Base-by-base conservation (phyloP, 1,140 invertebrate species). In the Bombyx mori region DNA sequence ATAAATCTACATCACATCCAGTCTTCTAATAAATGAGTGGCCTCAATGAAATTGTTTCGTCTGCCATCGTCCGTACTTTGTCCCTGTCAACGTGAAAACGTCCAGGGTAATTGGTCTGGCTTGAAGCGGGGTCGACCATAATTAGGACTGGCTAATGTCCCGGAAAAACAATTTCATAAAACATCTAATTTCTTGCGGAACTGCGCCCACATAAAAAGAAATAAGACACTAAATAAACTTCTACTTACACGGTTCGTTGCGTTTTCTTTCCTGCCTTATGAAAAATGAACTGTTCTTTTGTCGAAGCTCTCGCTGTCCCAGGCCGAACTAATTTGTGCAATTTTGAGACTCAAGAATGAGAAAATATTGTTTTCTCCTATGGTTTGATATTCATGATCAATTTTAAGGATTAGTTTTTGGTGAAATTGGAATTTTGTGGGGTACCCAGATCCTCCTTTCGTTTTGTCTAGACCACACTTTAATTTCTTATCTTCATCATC, bases 161-260 rank as follows among this genome's bases (percentile, higher is more conserved):
- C 77, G 78, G 78, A 86, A 86, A 86, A 82, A 86, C 81, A 86
- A 86, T 86, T 86, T 86, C 79, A 86, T 86, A 86, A 84, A 86
- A 84, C 77, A 82, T 84, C 75, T 79, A 68, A 73, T 82, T 75
- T 72, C 74, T 72, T 72, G 52, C 57, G 49, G 62, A 61, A 62
- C 68, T 56, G 58, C 58, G 62, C 68, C 66, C 72, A 69, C 75
- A 80, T 79, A 84, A 83, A 86, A 86, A 82, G 75, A 77, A 83
- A 86, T 78, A 81, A 82, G 76, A 77, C 70, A 80, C 78, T 82
- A 79, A 82, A 83, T 86, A 81, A 83, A 83, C 69, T 79, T 81
- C 76, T 79, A 81, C 73, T 82, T 86, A 79, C 73, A 73, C 69
- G 79, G 63, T 65, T 60, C 60, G 74, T 52, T 75, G 63, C 73